A percentile compares a stretch with the other conserved stretches of the same genome.
phyloP scores from a whole-genome alignment of 2,113 vertebrate genomes.

The Leucoraja erinaceus region DNA sequence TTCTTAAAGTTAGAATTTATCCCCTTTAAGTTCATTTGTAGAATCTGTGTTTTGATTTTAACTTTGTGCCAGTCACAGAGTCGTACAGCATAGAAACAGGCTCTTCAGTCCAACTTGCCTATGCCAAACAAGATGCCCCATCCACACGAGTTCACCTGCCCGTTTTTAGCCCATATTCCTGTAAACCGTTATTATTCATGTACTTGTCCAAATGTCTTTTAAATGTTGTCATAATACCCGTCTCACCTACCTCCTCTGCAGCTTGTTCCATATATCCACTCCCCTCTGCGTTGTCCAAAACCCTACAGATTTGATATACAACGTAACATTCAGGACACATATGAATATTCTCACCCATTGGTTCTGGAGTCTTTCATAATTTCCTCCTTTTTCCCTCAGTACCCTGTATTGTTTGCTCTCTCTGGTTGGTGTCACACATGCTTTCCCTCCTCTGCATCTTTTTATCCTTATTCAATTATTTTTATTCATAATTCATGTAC shows the following conservation, averaged over 20 bases:
- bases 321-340: neutral
- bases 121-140: no score
- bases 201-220: no score
- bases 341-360: neutral
- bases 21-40: neutral
- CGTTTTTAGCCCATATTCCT: no score
- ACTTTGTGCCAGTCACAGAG: neutral
- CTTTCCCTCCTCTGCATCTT: neutral
- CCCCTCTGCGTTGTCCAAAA: neutral
- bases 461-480: neutral
- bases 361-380: neutral
- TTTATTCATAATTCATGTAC: no score
- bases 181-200: no score
- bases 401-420: no score
- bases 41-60: neutral
- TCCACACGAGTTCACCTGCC: no score
- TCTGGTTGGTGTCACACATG: neutral
- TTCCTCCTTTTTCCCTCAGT: neutral
- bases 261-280: no score
- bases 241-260: no score
- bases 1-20: neutral
- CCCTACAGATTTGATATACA: neutral
- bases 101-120: no score
- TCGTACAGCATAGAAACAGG: no score
- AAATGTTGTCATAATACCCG: no score